phyloP scores from a whole-genome alignment of 2,888 invertebrate species.

The Amiota mariae region DNA sequence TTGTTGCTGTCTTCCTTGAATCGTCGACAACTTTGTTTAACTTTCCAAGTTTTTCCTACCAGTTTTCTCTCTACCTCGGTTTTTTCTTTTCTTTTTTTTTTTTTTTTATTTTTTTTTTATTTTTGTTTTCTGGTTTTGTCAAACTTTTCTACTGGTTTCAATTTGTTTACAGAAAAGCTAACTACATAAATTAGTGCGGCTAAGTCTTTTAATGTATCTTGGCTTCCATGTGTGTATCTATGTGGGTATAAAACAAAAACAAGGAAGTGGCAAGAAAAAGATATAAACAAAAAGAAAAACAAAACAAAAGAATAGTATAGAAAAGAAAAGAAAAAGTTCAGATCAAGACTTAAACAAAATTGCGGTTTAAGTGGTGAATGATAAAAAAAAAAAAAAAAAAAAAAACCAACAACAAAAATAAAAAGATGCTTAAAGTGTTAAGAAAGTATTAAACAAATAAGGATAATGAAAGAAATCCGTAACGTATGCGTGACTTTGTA shows the following conservation, averaged over 20 bases:
- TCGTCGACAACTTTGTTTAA: conserved; percentile 17
- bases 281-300: neutral
- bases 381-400: no score
- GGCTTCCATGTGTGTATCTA: neutral
- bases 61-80: neutral
- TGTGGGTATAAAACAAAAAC: neutral
- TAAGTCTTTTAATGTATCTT: conserved; percentile 2
- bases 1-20: neutral
- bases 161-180: conserved; percentile 28
- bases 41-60: neutral
- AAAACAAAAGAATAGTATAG: neutral
- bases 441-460: neutral
- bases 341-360: conserved; percentile 17
- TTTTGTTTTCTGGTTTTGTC: conserved; percentile 15
- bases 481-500: conserved; percentile 6
- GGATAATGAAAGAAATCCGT: no score
- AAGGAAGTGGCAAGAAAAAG: neutral
- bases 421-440: neutral
- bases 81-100: neutral
- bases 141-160: conserved; percentile 26
- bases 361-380: conserved; percentile 9
- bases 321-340: neutral
- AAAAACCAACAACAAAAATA: no score
- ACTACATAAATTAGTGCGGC: conserved; percentile 20
- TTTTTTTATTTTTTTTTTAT: neutral